These are phyloP conservation scores for Drosophila ficusphila DNA, from an alignment of 1,140 invertebrate species.

Conservation along the genomic window DNA sequence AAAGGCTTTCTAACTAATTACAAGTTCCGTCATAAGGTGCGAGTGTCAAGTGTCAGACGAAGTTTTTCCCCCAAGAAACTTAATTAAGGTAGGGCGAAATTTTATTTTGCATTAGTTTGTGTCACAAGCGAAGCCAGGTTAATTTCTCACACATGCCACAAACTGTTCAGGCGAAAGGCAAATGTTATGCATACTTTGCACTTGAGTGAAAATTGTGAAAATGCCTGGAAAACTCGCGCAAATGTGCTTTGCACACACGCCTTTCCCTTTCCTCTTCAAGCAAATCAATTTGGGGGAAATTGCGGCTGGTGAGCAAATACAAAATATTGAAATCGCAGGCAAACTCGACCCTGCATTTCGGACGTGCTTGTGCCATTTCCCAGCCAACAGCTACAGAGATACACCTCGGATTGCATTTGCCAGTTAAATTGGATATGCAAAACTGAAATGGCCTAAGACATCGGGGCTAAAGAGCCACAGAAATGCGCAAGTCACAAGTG, in stretches of 20 bases:
- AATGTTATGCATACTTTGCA: constrained; percentile 43
- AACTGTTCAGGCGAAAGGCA: constrained; percentile 9
- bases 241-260: constrained; percentile 6
- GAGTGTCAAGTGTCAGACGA: constrained; percentile 11
- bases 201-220: constrained; percentile 51
- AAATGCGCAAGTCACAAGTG: constrained; percentile 69
- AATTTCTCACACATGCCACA: constrained; percentile 42
- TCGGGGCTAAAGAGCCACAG: constrained; percentile 14
- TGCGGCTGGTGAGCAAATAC: constrained; percentile 5
- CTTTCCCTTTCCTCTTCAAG: background rate
- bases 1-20: constrained; percentile 32
- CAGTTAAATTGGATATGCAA: constrained; percentile 43
- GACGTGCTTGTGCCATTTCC: constrained; percentile 27
- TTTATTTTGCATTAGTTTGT: constrained; percentile 27
- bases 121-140: constrained; percentile 34
- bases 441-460: constrained; percentile 23
- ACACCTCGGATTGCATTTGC: constrained; percentile 9
- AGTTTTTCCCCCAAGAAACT: constrained; percentile 18
- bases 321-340: constrained; percentile 30
- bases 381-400: constrained; percentile 22
- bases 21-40: constrained; percentile 1
- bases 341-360: constrained; percentile 24
- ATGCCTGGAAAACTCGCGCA: constrained; percentile 34
- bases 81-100: constrained; percentile 27
- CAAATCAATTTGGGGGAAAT: constrained; percentile 55